Conservation (phyloP, 64 coral and sea anemone genomes). For the Astreopora myriophthalma region DNA sequence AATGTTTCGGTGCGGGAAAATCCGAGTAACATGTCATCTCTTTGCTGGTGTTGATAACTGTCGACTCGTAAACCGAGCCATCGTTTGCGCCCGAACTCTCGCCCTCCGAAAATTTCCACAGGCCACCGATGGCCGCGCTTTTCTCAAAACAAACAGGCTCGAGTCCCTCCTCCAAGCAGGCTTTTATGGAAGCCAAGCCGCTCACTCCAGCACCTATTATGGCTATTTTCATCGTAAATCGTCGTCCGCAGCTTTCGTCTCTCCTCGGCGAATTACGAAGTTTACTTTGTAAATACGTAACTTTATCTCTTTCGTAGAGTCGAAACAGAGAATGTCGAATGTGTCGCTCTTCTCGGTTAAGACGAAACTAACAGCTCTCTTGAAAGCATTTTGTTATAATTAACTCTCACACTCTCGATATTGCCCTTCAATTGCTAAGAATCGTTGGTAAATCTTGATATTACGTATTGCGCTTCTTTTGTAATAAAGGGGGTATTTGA, state of each 20-base stretch:
- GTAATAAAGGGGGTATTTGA: neutral
- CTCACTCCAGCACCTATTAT: slow-evolving; percentile 79
- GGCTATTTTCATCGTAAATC: slow-evolving; percentile 54
- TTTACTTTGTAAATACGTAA: neutral
- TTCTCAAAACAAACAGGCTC: slow-evolving; percentile 91
- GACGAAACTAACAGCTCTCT: slow-evolving; percentile 41
- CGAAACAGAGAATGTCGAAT: neutral
- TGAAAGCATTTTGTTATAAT: slow-evolving; percentile 24
- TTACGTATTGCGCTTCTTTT: neutral
- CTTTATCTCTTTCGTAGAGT: neutral
- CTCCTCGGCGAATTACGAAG: neutral
- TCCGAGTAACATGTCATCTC: slow-evolving; percentile 82
- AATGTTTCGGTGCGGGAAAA: slow-evolving; percentile 86
- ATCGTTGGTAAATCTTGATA: neutral
- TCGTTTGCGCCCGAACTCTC: neutral
- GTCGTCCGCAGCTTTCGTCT: neutral
- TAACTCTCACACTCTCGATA: neutral
- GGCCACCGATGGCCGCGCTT: slow-evolving; percentile 63
- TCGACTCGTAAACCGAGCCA: slow-evolving; percentile 77
- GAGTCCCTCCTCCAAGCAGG: slow-evolving; percentile 81
- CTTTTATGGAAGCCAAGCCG: slow-evolving; percentile 81
- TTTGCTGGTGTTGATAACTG: slow-evolving; percentile 88
- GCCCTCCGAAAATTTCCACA: slow-evolving; percentile 67
- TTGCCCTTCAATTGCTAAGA: neutral
- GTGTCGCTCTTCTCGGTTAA: slow-evolving; percentile 14